Base-by-base conservation (phyloP, 2,113 vertebrate species). In the Syngnathus typhle region DNA sequence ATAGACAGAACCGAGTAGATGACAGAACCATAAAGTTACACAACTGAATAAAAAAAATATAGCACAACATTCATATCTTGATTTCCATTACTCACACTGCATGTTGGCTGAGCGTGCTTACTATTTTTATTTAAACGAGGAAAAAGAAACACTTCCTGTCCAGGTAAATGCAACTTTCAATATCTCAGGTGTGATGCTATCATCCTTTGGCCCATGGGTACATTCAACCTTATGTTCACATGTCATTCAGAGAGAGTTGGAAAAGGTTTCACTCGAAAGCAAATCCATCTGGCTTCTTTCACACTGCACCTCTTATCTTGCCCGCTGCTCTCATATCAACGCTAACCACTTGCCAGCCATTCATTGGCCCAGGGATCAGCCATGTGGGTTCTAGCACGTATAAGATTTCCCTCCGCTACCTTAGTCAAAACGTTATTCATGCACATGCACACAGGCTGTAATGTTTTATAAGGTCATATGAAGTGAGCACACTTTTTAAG, bases 161-260 rank as follows among this genome's bases (percentile, higher is more conserved):
- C 7, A 5, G 19, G 19, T 62, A 56, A 72, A 65, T 21, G 84
- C 77, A 84, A 87, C 82, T 82, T 78, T 84, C 80, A 21, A 13
- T 32, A 56, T 56, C 82, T 84, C 75, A 72, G 78, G 83, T 85
- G 85, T 73, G 79, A 85, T 82, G 75, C 73, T 82, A 76, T 85
- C 77, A 72, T 78, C 55, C 13, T 7, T 46, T 75, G 74, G 80
- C 80, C 38, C 67, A 55, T 44, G 64, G 70, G 52, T 44, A 49
- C 59, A 41, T 44, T 10, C 55, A 76, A 51, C 16, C 72, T 79
- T 16, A 7, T 67, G 44, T 43, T 47, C 39, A 64, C 64, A 9
- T 0, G 62, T 54, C 72, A 39, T n/a, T 63, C 18, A 54, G 65
- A 46, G 49, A 39, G 44, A 72, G 47, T 81, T 62, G 60, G 52